These are phyloP conservation scores for Acrocephalus arundinaceus DNA, from an alignment of 2,113 vertebrate species.

Conservation along the genomic window DNA sequence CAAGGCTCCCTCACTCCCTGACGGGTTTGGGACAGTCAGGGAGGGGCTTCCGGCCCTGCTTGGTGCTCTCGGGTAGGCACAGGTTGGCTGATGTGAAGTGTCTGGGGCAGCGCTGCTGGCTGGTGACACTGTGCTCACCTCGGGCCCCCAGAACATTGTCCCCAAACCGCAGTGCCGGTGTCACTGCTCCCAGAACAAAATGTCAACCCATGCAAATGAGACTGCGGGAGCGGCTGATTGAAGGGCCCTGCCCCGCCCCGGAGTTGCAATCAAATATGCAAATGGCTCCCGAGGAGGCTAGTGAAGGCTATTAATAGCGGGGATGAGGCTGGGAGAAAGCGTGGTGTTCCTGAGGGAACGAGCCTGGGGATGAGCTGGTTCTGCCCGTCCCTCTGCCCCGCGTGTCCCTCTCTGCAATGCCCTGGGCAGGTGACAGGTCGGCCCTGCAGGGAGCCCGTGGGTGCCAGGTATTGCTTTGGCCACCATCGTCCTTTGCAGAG, in stretches of 20 bases:
- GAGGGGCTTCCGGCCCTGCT: neutral
- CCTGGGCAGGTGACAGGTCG: rapidly evolving
- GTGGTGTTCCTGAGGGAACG: neutral
- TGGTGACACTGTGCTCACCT: neutral
- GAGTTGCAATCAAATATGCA: slow-evolving; percentile 78
- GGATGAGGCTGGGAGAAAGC: neutral
- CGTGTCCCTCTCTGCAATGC: neutral
- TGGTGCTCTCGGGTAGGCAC: rapidly evolving
- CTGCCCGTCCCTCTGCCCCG: neutral
- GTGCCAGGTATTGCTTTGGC: neutral
- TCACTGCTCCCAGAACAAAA: slow-evolving; percentile 58
- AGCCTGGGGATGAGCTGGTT: neutral
- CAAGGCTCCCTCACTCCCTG: neutral
- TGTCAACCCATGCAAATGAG: slow-evolving; percentile 77
- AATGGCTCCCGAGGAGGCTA: slow-evolving; percentile 65
- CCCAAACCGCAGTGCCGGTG: neutral
- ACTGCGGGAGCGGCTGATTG: slow-evolving; percentile 65
- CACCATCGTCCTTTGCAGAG: neutral
- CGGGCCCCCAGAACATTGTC: neutral
- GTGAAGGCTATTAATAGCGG: slow-evolving; percentile 55
- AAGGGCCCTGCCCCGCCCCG: slow-evolving; percentile 64
- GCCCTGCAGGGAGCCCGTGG: rapidly evolving
- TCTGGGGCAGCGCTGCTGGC: neutral
- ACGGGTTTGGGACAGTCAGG: neutral
- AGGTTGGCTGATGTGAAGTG: neutral